Percentiles rank a stretch among this genome's conserved stretches.
Evolutionary conservation across 2,113 vertebrate genomes (phyloP).

Genomic region (Mastomys coucha): DNA sequence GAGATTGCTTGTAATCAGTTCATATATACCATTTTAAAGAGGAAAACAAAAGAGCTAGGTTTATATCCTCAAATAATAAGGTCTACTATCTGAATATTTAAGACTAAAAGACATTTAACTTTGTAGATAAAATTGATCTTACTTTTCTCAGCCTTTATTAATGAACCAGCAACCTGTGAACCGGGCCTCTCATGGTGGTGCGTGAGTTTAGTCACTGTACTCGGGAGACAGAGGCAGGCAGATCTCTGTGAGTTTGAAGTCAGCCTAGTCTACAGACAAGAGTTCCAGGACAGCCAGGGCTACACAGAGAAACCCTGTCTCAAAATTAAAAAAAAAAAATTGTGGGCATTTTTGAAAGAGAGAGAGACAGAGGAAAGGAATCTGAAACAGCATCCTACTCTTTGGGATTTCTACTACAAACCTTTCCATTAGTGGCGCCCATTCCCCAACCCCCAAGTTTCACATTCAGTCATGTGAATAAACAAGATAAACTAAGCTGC

Average conservation of each 20-base stretch:
- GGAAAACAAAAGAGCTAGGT: neutral
- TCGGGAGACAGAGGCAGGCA: neutral
- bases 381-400: neutral
- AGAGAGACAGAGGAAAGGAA: too few species aligned
- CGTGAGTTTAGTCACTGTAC: neutral
- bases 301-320: neutral
- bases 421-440: neutral
- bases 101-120: neutral
- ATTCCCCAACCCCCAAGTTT: neutral
- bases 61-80: conserved; percentile 8
- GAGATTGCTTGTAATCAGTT: conserved; percentile 28
- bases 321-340: neutral
- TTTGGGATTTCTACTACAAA: neutral
- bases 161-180: neutral
- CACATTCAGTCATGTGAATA: neutral
- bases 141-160: conserved; percentile 26
- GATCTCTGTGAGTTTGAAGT: neutral
- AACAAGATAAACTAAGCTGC: neutral
- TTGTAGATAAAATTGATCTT: neutral
- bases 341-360: neutral
- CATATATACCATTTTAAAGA: conserved; percentile 13
- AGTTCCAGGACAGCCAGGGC: neutral
- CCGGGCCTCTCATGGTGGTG: neutral
- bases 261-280: neutral
- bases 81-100: neutral